Evolutionary conservation across 2,888 invertebrate species (phyloP).

Genomic region (Himalopsyche kuldschensis): DNA sequence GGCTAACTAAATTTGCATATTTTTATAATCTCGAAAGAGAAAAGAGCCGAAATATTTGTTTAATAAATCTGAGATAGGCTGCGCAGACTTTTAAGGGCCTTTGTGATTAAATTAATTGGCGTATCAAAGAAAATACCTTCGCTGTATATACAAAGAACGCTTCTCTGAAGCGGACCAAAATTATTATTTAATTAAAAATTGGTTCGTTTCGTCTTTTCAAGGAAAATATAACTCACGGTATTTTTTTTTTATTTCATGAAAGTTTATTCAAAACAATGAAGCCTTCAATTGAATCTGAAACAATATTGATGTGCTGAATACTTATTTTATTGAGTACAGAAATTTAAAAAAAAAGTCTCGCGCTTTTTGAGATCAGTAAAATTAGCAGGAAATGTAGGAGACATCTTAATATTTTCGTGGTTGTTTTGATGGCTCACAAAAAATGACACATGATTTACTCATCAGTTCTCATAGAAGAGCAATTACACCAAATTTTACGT

Average conservation of each 20-base stretch:
- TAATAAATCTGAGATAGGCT: constrained; percentile 1
- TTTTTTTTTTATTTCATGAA: background rate
- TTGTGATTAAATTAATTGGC: constrained; percentile 32
- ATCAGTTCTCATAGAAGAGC: no score
- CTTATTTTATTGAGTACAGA: background rate
- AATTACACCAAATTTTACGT: no score
- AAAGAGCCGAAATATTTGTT: background rate
- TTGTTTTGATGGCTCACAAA: no score
- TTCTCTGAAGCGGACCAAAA: constrained; percentile 18
- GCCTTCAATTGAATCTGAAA: background rate
- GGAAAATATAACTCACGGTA: background rate
- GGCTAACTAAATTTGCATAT: background rate
- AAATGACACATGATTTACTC: no score
- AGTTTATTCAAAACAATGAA: background rate
- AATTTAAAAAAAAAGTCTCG: no score
- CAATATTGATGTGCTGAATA: background rate
- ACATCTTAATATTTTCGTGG: no score
- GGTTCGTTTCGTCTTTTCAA: background rate
- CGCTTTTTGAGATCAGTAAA: no score
- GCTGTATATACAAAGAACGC: constrained; percentile 31
- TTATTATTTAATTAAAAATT: background rate
- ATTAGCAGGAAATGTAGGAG: no score
- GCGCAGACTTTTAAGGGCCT: constrained; percentile 7
- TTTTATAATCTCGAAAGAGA: background rate
- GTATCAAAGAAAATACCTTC: constrained; percentile 38